Conservation (phyloP, 2,797 vertebrate genomes). For the Hoplostethus mediterraneus region DNA sequence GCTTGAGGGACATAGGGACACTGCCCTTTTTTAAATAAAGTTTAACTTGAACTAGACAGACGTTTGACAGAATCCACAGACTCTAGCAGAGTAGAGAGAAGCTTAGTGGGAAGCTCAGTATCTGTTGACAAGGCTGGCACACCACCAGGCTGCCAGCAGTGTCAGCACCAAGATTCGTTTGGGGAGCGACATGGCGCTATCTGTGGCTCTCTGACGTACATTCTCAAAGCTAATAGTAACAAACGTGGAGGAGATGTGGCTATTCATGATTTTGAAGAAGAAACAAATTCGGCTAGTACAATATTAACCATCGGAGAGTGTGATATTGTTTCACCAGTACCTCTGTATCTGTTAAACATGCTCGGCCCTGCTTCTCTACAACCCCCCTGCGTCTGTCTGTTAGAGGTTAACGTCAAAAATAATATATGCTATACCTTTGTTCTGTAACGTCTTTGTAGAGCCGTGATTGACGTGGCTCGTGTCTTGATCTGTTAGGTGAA, state of each 20-base stretch:
- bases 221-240: slow-evolving; percentile 41
- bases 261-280: slow-evolving; percentile 16
- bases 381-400: slow-evolving; percentile 48
- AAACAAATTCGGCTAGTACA: too few relatives aligned
- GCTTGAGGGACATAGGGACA: slow-evolving; percentile 57
- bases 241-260: background rate
- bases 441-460: slow-evolving; percentile 16
- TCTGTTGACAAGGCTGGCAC: slow-evolving; percentile 76
- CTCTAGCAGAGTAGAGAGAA: slow-evolving; percentile 65
- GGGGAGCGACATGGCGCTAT: slow-evolving; percentile 49
- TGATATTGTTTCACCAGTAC: slow-evolving; percentile 64
- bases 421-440: slow-evolving; percentile 3
- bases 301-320: slow-evolving; percentile 38
- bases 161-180: slow-evolving; percentile 51
- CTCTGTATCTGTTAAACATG: slow-evolving; percentile 43
- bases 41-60: slow-evolving; percentile 76
- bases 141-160: slow-evolving; percentile 67
- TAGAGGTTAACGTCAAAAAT: slow-evolving; percentile 29
- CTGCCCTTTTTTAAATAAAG: slow-evolving; percentile 67
- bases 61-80: slow-evolving; percentile 68
- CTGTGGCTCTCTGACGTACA: slow-evolving; percentile 38
- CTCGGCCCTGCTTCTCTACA: slow-evolving; percentile 21
- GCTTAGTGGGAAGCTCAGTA: slow-evolving; percentile 76
- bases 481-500: slow-evolving; percentile 77
- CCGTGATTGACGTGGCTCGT: slow-evolving; percentile 37